These are phyloP conservation scores for Butastur rufipennis DNA, from an alignment of 2,113 vertebrate genomes.

Conservation along the genomic window DNA sequence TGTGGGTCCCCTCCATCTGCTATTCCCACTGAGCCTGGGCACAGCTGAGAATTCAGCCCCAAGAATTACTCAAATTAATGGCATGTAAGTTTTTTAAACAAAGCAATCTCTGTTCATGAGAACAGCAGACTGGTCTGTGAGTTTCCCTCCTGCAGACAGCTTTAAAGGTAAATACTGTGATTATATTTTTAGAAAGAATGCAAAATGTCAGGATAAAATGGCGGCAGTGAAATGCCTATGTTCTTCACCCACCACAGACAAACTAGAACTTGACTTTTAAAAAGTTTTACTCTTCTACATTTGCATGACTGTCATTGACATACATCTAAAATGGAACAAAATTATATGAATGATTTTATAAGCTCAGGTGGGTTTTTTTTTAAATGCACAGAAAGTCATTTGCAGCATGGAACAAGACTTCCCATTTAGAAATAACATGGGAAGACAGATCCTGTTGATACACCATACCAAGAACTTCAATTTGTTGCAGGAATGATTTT, in stretches of 20 bases:
- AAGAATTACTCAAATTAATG: background rate
- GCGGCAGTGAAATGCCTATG: background rate
- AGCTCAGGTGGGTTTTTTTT: too few relatives aligned
- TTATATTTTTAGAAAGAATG: background rate
- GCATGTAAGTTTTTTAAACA: background rate
- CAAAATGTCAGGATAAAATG: background rate
- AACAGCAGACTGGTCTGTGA: background rate
- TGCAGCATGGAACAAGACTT: background rate
- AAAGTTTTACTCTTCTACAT: background rate
- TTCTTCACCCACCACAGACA: background rate
- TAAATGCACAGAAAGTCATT: background rate
- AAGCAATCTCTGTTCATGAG: background rate
- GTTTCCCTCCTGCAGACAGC: background rate
- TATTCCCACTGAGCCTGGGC: background rate
- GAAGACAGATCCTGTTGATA: background rate
- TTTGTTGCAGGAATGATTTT: background rate
- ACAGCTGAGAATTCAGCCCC: conserved; percentile 15
- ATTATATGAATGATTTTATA: background rate
- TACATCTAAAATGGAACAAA: background rate
- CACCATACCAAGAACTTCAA: background rate
- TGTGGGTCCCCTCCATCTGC: background rate
- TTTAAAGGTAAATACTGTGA: background rate
- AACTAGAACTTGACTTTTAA: background rate
- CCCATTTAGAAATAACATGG: background rate
- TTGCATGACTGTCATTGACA: background rate